Percentiles rank a stretch among this genome's conserved stretches.
These are phyloP conservation scores for Ferrisia virgata DNA, from an alignment of 2,888 invertebrate genomes.

Conservation along the genomic window DNA sequence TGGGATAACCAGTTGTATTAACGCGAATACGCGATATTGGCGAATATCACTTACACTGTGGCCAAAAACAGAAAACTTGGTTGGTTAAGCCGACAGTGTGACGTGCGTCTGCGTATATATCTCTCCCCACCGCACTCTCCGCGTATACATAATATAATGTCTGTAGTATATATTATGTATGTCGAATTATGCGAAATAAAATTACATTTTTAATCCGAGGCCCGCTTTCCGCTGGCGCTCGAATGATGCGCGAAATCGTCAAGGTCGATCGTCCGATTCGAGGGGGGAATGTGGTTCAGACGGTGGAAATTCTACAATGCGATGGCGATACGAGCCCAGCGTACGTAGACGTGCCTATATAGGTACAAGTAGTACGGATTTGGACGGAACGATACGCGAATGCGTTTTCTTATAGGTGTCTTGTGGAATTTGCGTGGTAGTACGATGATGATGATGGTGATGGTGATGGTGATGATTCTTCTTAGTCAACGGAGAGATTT, in stretches of 20 bases:
- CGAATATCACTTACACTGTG: background rate
- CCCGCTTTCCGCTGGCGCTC: slow-evolving; percentile 17
- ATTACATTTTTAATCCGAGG: background rate
- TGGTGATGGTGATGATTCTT: too few relatives aligned
- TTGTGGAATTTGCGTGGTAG: background rate
- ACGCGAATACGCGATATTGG: background rate
- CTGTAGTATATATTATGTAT: background rate
- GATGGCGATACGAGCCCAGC: too few relatives aligned
- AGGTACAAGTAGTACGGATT: too few relatives aligned
- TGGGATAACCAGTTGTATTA: background rate
- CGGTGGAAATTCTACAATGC: background rate
- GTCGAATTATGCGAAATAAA: slow-evolving; percentile 22
- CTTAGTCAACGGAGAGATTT: background rate
- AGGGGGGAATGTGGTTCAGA: background rate
- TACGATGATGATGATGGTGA: too few relatives aligned
- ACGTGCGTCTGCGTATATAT: too few relatives aligned
- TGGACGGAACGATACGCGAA: background rate
- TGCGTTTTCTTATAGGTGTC: background rate
- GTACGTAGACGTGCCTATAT: too few relatives aligned
- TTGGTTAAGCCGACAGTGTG: background rate
- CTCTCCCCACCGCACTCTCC: too few relatives aligned
- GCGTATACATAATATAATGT: too few relatives aligned
- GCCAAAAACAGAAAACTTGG: too few relatives aligned
- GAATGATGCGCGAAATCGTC: background rate
- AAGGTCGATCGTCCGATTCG: background rate